phyloP scores from a whole-genome alignment of 2,797 vertebrate species.

The Pseudomugil gertrudae region DNA sequence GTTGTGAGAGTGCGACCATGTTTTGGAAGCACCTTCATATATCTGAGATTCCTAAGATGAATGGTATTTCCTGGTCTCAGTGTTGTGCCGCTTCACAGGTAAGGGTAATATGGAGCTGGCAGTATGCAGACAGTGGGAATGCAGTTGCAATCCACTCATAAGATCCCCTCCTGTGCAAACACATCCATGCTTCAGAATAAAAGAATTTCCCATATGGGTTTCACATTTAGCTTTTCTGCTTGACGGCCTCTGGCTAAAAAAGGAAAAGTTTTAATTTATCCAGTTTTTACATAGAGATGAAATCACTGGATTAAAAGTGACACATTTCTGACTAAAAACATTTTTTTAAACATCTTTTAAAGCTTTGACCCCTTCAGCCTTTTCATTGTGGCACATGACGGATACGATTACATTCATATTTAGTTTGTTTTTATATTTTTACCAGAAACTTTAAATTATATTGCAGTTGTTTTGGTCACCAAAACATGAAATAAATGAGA shows the following conservation, averaged over 20 bases:
- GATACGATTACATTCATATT: too few relatives aligned
- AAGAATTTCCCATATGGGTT: neutral
- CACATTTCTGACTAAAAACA: too few relatives aligned
- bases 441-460: too few relatives aligned
- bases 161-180: conserved; percentile 10
- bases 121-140: conserved; percentile 8
- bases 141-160: conserved; percentile 1
- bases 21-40: conserved; percentile 28
- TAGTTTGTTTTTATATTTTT: too few relatives aligned
- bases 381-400: too few relatives aligned
- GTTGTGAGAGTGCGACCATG: neutral
- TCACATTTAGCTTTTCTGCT: neutral
- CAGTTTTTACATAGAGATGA: too few relatives aligned
- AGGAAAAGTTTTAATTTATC: too few relatives aligned
- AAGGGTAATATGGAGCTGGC: conserved; percentile 28
- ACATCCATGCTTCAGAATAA: neutral
- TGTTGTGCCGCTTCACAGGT: conserved; percentile 36
- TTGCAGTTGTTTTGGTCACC: too few relatives aligned
- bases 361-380: too few relatives aligned
- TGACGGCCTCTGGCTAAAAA: neutral
- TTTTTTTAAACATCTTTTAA: too few relatives aligned
- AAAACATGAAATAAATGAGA: too few relatives aligned
- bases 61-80: conserved; percentile 52
- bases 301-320: too few relatives aligned
- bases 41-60: conserved; percentile 34